These are phyloP conservation scores for Andrena bicolor DNA, from an alignment of 2,888 invertebrate genomes.

Conservation along the genomic window DNA sequence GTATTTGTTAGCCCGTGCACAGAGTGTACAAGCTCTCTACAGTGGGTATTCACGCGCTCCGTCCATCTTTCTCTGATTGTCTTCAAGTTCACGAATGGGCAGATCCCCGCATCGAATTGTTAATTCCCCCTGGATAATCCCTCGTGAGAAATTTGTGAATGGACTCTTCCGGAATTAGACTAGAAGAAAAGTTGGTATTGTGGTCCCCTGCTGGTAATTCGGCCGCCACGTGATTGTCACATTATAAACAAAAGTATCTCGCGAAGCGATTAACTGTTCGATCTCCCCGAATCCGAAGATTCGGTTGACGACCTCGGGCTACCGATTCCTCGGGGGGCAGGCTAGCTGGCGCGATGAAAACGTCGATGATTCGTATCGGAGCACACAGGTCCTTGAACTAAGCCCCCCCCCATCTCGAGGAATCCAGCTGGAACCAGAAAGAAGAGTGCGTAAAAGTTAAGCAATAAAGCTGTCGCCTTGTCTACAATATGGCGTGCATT, in stretches of 20 bases:
- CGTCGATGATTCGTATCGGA: not conserved
- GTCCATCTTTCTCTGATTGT: slow-evolving; percentile 53
- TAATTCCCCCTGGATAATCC: slow-evolving; percentile 25
- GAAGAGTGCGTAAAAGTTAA: not conserved
- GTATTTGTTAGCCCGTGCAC: not conserved
- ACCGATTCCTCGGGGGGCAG: too few species aligned
- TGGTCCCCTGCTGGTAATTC: too few species aligned
- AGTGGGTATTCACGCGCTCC: not conserved
- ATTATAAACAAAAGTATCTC: too few species aligned
- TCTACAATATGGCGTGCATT: not conserved
- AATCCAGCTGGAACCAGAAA: not conserved
- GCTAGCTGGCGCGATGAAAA: not conserved
- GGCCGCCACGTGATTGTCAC: too few species aligned
- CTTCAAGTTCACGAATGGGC: slow-evolving; percentile 59
- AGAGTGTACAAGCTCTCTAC: not conserved
- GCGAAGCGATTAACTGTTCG: too few species aligned
- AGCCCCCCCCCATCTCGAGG: not conserved
- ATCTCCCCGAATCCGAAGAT: too few species aligned
- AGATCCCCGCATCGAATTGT: slow-evolving; percentile 41
- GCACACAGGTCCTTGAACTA: not conserved
- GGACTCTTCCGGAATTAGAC: not conserved
- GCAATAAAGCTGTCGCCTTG: slow-evolving; percentile 5
- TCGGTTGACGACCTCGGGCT: too few species aligned
- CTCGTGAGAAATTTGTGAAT: slow-evolving; percentile 33
- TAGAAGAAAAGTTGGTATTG: too few species aligned